Base-by-base conservation (phyloP, 2,797 vertebrate species). In the Chelon auratus region DNA sequence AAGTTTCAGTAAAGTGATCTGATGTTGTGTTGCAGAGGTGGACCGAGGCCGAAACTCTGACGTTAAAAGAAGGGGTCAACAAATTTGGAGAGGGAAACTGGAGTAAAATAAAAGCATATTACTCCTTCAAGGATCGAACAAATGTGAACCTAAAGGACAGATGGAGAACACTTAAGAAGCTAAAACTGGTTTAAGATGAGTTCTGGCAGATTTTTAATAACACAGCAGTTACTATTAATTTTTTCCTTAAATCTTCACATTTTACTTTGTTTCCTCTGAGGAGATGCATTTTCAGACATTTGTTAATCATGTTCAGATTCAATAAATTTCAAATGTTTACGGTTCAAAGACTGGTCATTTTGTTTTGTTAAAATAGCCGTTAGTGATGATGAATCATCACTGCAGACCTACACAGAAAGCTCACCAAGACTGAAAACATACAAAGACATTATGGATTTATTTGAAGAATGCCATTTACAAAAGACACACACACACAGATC, bases 121-220 rank as follows among this genome's bases (percentile, higher is more conserved):
- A 84, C 63, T 20, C 37, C 0, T 94, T 95, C 9, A 24, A 48
- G 0, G 78, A 79, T 0, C 84, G 95, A 33, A 90, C 93, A 0
- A 87, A 93, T 0, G 90, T 94, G 3, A 93, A 94, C 40, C 83
- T 95, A 0, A 95, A 95, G 52, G 95, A 95, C 79, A 68, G 94
- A 11, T 95, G 94, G 94, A 90, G 95, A 39, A 95, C 94, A 0
- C 60, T 95, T 85, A 92, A 93, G 22, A 94, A 80, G 0, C 9
- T 2, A 0, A 83, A 36, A 2, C 10, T 37, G 53, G 53, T n/a
- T 7, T 37, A 17, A 55, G 3, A n/a, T 18, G 17, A 40, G 39
- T 40, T 40, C 20, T 11, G 12, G 20, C 3, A 12, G 10, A 2
- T 10, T 20, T 50, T 20, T 33, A 7, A 50, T 50, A 9, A 18